Evolutionary conservation across 1,140 invertebrate genomes (phyloP).

Genomic region (Drosophila repleta): DNA sequence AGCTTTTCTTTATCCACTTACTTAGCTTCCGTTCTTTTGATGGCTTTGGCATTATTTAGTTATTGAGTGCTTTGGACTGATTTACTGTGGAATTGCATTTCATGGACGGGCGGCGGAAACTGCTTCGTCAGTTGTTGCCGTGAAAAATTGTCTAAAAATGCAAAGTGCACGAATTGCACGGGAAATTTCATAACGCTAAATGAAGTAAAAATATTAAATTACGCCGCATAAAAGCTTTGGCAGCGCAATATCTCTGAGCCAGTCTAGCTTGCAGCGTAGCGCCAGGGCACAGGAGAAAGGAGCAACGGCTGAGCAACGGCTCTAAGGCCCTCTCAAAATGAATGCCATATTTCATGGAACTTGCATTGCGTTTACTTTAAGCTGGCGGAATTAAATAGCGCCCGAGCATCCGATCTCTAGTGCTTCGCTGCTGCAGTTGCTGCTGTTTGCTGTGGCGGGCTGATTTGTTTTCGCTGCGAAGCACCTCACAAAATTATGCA

Average conservation of each 20-base stretch:
- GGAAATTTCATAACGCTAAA: constrained; percentile 71
- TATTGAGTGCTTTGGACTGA: constrained; percentile 75
- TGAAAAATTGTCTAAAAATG: constrained; percentile 52
- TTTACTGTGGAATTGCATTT: constrained; percentile 66
- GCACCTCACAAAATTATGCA: constrained; percentile 75
- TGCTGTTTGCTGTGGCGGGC: constrained; percentile 9
- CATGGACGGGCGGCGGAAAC: constrained; percentile 27
- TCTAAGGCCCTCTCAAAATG: constrained; percentile 17
- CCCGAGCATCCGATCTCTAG: constrained; percentile 29
- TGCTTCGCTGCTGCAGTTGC: constrained; percentile 14
- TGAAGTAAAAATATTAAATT: constrained; percentile 77
- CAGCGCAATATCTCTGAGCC: constrained; percentile 13
- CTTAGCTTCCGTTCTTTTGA: constrained; percentile 10
- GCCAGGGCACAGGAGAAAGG: background rate
- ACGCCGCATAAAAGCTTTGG: constrained; percentile 47
- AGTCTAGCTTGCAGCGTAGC: background rate
- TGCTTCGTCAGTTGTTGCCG: constrained; percentile 50
- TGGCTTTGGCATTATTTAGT: constrained; percentile 24
- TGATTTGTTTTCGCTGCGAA: constrained; percentile 8
- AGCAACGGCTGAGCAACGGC: background rate
- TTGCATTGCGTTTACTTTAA: constrained; percentile 71
- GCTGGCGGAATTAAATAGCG: constrained; percentile 70
- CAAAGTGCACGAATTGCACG: constrained; percentile 59
- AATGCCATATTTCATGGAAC: constrained; percentile 46
- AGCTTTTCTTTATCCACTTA: constrained; percentile 56